These are phyloP conservation scores for Hypolimnas misippus DNA, from an alignment of 2,888 invertebrate species.

Conservation along the genomic window DNA sequence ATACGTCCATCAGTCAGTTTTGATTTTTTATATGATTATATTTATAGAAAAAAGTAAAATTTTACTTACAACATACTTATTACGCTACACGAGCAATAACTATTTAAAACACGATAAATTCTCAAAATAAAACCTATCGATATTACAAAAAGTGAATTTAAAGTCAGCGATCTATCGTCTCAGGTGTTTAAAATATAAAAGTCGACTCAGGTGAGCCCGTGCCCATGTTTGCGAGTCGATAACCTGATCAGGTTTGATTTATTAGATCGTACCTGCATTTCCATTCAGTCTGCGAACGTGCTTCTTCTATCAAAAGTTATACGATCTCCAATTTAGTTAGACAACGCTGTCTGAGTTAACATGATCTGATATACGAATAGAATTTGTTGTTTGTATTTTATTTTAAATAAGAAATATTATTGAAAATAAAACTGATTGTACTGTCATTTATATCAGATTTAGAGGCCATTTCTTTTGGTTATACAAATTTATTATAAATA, in stretches of 20 bases:
- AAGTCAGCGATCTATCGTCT: background rate
- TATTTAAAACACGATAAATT: background rate
- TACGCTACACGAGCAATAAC: too few species aligned
- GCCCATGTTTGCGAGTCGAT: conserved; percentile 54
- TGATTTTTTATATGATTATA: too few species aligned
- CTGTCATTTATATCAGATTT: background rate
- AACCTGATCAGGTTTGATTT: conserved; percentile 68
- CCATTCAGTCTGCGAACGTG: conserved; percentile 55
- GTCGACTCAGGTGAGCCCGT: conserved; percentile 22
- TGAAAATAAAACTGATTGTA: background rate
- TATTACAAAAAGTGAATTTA: background rate
- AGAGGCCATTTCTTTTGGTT: too few species aligned
- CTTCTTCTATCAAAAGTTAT: conserved; percentile 59
- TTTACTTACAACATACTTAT: too few species aligned
- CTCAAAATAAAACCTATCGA: background rate
- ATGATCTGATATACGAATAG: conserved; percentile 18
- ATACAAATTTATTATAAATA: too few species aligned
- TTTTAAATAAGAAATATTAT: background rate
- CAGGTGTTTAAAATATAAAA: conserved; percentile 10
- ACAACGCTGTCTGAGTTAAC: conserved; percentile 26
- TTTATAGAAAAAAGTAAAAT: too few species aligned
- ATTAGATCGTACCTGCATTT: conserved; percentile 59
- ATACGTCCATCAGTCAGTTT: too few species aligned
- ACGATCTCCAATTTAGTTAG: conserved; percentile 51
- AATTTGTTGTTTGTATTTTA: conserved; percentile 11